Percentiles rank a stretch among this genome's conserved stretches.
phyloP scores from a whole-genome alignment of 2,797 vertebrate genomes.

The Falco rusticolus region DNA sequence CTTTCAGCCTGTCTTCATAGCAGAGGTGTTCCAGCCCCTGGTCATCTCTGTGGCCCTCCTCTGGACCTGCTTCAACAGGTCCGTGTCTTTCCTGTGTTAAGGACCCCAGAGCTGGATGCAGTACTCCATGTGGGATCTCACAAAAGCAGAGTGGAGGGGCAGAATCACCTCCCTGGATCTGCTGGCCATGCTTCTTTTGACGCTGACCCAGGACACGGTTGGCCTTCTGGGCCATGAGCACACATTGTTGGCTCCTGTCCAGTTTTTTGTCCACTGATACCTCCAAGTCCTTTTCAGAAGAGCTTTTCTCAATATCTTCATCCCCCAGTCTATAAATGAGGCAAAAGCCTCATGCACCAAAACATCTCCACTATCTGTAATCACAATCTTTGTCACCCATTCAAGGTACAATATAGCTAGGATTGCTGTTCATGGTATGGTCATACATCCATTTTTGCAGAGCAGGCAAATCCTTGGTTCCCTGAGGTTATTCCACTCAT shows the following conservation, averaged over 20 bases:
- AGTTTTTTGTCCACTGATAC: too few species aligned
- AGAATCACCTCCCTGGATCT: background rate
- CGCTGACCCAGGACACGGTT: background rate
- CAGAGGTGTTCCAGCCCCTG: background rate
- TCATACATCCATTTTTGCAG: background rate
- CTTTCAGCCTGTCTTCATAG: rapidly evolving
- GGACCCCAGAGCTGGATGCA: background rate
- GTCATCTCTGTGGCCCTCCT: background rate
- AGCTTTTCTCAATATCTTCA: background rate
- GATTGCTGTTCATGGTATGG: background rate
- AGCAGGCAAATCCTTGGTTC: background rate
- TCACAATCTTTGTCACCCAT: background rate
- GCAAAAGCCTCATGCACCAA: background rate
- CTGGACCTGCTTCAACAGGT: background rate
- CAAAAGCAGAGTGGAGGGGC: rapidly evolving
- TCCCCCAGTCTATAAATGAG: background rate
- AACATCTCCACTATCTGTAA: background rate
- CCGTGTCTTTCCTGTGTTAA: background rate
- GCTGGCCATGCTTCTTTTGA: background rate
- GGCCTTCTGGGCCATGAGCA: background rate
- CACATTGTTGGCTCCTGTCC: too few species aligned
- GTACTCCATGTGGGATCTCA: background rate
- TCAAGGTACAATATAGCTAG: background rate
- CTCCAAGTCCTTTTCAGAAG: too few species aligned
- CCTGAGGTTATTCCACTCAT: background rate